These are phyloP conservation scores for Gymnoscopelus braueri DNA, from an alignment of 2,797 vertebrate species.

Conservation along the genomic window DNA sequence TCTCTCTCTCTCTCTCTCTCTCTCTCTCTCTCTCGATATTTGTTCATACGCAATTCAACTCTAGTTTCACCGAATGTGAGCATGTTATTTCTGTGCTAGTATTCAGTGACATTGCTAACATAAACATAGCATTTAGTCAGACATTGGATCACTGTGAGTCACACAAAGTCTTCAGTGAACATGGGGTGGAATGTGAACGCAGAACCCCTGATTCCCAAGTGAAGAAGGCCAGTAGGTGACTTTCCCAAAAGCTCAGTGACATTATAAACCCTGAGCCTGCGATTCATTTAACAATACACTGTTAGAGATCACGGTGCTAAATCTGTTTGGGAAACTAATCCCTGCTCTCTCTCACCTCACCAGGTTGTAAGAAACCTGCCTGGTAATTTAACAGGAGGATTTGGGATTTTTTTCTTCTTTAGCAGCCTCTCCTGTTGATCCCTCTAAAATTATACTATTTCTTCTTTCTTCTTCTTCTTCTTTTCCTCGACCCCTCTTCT, in stretches of 20 bases:
- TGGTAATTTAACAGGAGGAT: slow-evolving; percentile 26
- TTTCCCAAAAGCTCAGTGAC: slow-evolving; percentile 72
- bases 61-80: no score
- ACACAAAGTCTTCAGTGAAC: background rate
- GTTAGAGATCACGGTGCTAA: slow-evolving; percentile 60
- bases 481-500: no score
- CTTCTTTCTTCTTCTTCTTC: no score
- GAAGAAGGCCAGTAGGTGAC: slow-evolving; percentile 28
- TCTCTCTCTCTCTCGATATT: no score
- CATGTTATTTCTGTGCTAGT: no score
- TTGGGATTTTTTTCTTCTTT: slow-evolving; percentile 11
- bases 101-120: no score
- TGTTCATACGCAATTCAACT: no score
- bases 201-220: slow-evolving; percentile 22
- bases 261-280: slow-evolving; percentile 45
- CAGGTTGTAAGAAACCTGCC: slow-evolving; percentile 27
- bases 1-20: no score
- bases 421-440: no score
- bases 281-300: slow-evolving; percentile 48
- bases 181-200: background rate
- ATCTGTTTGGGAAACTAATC: slow-evolving; percentile 73
- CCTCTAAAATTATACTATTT: no score
- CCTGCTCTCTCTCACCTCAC: slow-evolving; percentile 61
- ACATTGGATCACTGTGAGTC: background rate
- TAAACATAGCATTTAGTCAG: background rate